These are phyloP conservation scores for Orthosia gracilis DNA, from an alignment of 2,888 invertebrate genomes.

Conservation along the genomic window DNA sequence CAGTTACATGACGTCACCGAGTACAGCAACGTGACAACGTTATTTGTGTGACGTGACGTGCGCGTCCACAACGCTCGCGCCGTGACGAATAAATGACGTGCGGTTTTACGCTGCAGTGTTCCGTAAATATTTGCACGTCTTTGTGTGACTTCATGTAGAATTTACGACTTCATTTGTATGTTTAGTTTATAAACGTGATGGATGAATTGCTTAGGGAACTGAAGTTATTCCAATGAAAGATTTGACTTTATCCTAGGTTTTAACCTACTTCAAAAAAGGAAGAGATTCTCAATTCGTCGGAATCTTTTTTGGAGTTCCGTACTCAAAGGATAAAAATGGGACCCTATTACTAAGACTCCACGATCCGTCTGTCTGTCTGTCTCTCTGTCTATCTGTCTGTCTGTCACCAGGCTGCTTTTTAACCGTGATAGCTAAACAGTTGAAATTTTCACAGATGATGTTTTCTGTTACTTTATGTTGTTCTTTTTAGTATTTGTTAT, in stretches of 20 bases:
- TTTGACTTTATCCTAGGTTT: background rate
- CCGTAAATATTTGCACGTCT: conserved; percentile 48
- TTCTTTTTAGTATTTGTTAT: no score
- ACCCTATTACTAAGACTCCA: no score
- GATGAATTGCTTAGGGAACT: background rate
- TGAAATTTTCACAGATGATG: no score
- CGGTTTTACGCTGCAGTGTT: conserved; percentile 54
- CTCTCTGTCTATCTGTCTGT: no score
- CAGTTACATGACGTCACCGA: conserved; percentile 31
- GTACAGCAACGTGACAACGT: conserved; percentile 60
- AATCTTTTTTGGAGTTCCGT: no score
- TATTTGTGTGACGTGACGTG: conserved; percentile 68
- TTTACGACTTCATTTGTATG: conserved; percentile 20
- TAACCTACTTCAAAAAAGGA: no score
- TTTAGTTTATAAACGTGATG: background rate
- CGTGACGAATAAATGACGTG: conserved; percentile 68
- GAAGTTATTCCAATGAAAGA: background rate
- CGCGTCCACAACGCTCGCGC: conserved; percentile 51
- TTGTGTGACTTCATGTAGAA: conserved; percentile 21
- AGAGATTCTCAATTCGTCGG: no score
- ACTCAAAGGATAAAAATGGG: no score
- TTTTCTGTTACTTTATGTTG: no score
- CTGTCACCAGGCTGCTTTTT: no score
- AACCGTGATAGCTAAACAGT: no score
- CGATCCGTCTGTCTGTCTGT: no score